These are phyloP conservation scores for Gonioctena quinquepunctata DNA, from an alignment of 1,140 invertebrate genomes.

Conservation along the genomic window DNA sequence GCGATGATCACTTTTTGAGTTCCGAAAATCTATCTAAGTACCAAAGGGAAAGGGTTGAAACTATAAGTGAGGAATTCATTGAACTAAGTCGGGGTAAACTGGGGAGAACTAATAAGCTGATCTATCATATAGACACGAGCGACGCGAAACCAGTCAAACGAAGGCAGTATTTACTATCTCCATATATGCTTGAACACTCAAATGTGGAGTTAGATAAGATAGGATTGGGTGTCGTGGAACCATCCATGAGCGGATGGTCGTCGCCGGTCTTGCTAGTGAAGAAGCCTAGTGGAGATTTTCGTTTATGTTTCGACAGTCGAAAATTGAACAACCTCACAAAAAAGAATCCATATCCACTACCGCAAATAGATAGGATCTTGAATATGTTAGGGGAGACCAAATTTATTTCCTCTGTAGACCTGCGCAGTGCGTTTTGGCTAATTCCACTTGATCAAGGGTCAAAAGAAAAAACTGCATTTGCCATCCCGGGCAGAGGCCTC, in stretches of 20 bases:
- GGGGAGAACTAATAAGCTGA: conserved; percentile 10
- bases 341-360: conserved; percentile 37
- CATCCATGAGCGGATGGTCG: conserved; percentile 23
- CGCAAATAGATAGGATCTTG: conserved; percentile 41
- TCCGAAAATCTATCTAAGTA: not conserved
- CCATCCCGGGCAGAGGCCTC: conserved; percentile 34
- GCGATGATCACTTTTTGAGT: not conserved
- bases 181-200: conserved; percentile 13
- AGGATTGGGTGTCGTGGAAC: conserved; percentile 19
- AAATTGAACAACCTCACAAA: conserved; percentile 44
- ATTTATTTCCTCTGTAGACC: conserved; percentile 47
- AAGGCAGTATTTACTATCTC: conserved; percentile 20
- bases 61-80: not conserved
- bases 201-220: conserved; percentile 26
- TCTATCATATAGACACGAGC: not conserved
- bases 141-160: conserved; percentile 19
- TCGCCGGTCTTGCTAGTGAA: conserved; percentile 23
- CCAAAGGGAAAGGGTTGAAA: not conserved
- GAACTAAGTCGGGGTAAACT: not conserved
- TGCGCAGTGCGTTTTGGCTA: not conserved
- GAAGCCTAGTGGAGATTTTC: conserved; percentile 18
- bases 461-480: conserved; percentile 51
- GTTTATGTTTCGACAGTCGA: conserved; percentile 45
- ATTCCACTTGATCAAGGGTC: conserved; percentile 22
- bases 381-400: conserved; percentile 38